phyloP scores from a whole-genome alignment of 2,797 vertebrate genomes.

The Spea hammondii region DNA sequence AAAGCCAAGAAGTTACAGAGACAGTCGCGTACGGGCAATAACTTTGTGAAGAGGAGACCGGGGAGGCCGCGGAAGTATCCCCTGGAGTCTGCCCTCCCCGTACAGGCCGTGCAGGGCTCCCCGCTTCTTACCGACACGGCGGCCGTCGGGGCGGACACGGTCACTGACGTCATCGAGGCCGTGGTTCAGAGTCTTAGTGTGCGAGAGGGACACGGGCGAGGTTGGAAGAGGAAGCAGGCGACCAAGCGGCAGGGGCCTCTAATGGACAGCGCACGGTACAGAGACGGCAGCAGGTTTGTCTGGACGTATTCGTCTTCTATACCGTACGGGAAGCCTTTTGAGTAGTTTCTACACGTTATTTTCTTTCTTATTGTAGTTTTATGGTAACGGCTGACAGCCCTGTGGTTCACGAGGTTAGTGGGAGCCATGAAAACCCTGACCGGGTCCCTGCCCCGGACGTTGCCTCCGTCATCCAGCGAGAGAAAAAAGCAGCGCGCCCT shows the following conservation, averaged over 20 bases:
- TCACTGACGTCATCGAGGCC: slow-evolving; percentile 86
- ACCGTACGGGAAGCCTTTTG: too few species aligned
- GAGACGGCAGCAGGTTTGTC: not conserved
- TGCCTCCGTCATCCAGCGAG: slow-evolving; percentile 68
- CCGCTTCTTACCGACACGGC: slow-evolving; percentile 58
- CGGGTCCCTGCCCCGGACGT: slow-evolving; percentile 59
- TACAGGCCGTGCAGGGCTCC: slow-evolving; percentile 65
- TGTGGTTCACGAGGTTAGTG: slow-evolving; percentile 64
- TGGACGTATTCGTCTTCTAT: not conserved
- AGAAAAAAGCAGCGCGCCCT: slow-evolving; percentile 77
- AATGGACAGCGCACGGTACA: slow-evolving; percentile 38
- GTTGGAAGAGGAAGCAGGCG: slow-evolving; percentile 75
- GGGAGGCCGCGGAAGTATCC: slow-evolving; percentile 88
- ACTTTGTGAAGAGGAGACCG: slow-evolving; percentile 85
- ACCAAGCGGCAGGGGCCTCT: slow-evolving; percentile 72
- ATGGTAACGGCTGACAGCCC: slow-evolving; percentile 60
- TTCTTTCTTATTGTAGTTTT: slow-evolving; percentile 62
- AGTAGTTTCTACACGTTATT: not conserved
- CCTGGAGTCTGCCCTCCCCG: slow-evolving; percentile 63
- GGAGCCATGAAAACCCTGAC: slow-evolving; percentile 66
- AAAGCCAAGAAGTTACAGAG: slow-evolving; percentile 97
- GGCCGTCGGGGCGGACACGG: slow-evolving; percentile 63
- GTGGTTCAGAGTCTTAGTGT: slow-evolving; percentile 80
- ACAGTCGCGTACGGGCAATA: slow-evolving; percentile 93
- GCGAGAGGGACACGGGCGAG: slow-evolving; percentile 71